Percentiles rank a stretch among this genome's conserved stretches.
phyloP scores from a whole-genome alignment of 1,140 invertebrate species.

The Drosophila varians region DNA sequence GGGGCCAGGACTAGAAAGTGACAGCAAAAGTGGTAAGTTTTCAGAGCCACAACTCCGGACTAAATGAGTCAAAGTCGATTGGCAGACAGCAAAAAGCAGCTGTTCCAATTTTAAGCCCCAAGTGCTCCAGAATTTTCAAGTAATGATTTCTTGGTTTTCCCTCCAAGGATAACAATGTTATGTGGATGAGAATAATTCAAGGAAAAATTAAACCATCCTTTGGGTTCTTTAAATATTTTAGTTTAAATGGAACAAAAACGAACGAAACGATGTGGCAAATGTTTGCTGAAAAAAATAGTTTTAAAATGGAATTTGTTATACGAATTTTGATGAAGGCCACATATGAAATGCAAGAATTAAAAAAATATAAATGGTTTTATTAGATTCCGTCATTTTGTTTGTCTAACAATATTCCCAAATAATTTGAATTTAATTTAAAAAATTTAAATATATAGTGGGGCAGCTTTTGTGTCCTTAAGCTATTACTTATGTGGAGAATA shows the following conservation, averaged over 20 bases:
- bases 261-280: background rate
- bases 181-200: background rate
- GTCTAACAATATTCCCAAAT: no score
- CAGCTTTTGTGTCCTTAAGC: no score
- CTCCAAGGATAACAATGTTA: background rate
- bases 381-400: no score
- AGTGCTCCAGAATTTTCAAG: slow-evolving; percentile 27
- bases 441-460: no score
- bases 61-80: slow-evolving; percentile 48
- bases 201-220: background rate
- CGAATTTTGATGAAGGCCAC: no score
- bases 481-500: background rate
- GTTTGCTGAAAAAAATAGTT: background rate
- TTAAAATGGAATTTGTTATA: background rate
- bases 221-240: background rate
- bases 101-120: slow-evolving; percentile 66
- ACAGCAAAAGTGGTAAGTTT: slow-evolving; percentile 63
- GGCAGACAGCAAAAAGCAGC: slow-evolving; percentile 11
- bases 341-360: no score
- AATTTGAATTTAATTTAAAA: no score
- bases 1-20: slow-evolving; percentile 13
- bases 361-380: no score
- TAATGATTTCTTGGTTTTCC: slow-evolving; percentile 30
- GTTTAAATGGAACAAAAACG: background rate
- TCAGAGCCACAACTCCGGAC: slow-evolving; percentile 31